phyloP scores from a whole-genome alignment of 2,113 vertebrate species.

The Cathartes aura region DNA sequence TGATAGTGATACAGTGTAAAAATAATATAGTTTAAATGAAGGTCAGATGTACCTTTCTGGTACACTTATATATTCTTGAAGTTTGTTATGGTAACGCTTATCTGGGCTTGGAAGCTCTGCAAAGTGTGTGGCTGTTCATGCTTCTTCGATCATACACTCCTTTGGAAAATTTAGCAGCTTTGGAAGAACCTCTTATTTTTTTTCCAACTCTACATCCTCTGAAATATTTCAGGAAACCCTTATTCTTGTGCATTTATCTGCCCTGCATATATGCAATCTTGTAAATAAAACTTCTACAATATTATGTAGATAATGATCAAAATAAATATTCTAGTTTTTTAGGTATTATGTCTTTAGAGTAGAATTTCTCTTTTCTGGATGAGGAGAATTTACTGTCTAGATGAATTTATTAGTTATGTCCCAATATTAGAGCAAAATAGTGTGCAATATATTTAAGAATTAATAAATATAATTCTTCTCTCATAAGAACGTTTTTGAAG shows the following conservation, averaged over 20 bases:
- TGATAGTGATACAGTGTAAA: not conserved
- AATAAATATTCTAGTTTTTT: not conserved
- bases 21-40: not conserved
- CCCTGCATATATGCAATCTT: not conserved
- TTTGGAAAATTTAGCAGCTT: not conserved
- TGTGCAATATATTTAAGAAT: not conserved
- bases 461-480: not conserved
- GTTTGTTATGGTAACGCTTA: not conserved
- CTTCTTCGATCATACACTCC: not conserved
- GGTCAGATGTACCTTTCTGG: not conserved
- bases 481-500: not conserved
- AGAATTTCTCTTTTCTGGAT: not conserved
- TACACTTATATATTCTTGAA: not conserved
- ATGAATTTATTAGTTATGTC: not conserved
- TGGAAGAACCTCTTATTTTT: not conserved
- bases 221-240: not conserved
- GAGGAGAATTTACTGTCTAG: not conserved
- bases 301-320: not conserved
- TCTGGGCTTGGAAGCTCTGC: not conserved
- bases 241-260: not conserved
- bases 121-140: not conserved
- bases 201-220: not conserved
- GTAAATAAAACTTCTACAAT: not conserved
- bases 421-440: not conserved
- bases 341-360: not conserved